Evolutionary conservation across 1,140 invertebrate genomes (phyloP).

Genomic region (Melipona quadrifasciata): DNA sequence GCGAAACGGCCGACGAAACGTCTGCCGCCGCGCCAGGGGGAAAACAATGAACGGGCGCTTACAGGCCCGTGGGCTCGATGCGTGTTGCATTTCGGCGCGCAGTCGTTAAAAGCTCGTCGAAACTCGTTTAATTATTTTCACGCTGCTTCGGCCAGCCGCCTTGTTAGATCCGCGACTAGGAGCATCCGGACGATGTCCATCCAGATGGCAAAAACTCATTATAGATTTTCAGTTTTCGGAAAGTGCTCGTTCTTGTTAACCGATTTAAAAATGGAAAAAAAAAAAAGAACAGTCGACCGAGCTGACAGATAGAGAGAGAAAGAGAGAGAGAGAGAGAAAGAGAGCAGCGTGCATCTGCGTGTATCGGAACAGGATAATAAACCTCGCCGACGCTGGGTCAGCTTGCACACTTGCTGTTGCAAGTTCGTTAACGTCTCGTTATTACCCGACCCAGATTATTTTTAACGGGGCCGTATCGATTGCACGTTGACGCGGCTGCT

Average conservation of each 20-base stretch:
- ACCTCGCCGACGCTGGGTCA: too few species aligned
- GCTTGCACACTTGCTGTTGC: neutral
- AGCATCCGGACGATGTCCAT: conserved; percentile 15
- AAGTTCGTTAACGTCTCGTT: conserved; percentile 57
- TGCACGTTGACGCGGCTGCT: conserved; percentile 7
- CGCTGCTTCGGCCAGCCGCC: conserved; percentile 36
- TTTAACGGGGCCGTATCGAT: conserved; percentile 37
- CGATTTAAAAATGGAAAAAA: conserved; percentile 49
- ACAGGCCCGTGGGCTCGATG: conserved; percentile 25
- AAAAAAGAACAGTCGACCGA: neutral
- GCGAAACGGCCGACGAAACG: conserved; percentile 19
- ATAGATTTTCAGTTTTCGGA: conserved; percentile 54
- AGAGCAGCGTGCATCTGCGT: neutral
- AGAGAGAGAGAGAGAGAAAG: too few species aligned
- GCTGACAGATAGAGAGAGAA: too few species aligned
- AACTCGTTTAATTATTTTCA: conserved; percentile 68
- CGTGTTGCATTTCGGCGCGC: conserved; percentile 47
- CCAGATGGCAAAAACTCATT: conserved; percentile 56
- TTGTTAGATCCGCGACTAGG: conserved; percentile 53
- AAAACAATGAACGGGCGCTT: conserved; percentile 48
- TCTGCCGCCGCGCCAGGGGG: neutral
- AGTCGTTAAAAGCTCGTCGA: conserved; percentile 62
- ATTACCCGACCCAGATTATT: conserved; percentile 31
- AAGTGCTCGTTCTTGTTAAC: conserved; percentile 45
- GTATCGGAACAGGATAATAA: conserved; percentile 48